Evolutionary conservation across 2,113 vertebrate genomes (phyloP).

Genomic region (Plecotus auritus): DNA sequence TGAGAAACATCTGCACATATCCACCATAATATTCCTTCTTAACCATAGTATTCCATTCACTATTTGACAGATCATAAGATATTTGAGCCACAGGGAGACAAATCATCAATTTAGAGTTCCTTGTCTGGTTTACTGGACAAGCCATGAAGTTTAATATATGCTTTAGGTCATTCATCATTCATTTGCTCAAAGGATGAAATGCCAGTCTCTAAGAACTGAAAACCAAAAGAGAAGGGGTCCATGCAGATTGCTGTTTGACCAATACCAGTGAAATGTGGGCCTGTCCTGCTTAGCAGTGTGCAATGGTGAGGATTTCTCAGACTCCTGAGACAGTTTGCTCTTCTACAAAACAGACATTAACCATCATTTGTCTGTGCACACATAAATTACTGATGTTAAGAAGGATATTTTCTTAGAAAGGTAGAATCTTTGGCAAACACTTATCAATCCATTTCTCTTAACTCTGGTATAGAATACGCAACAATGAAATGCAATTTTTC

Average conservation of each 20-base stretch:
- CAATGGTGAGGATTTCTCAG: background rate
- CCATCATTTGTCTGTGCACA: background rate
- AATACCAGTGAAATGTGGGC: background rate
- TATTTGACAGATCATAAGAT: background rate
- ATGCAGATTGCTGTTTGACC: accelerated
- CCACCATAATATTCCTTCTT: background rate
- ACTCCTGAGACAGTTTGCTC: background rate
- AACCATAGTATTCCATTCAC: background rate
- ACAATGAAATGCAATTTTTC: background rate
- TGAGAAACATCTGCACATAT: background rate
- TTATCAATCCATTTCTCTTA: background rate
- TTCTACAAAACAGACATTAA: background rate
- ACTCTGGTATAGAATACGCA: background rate
- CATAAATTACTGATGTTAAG: background rate
- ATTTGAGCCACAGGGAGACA: background rate
- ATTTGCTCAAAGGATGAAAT: background rate
- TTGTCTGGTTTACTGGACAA: background rate
- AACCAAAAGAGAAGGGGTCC: background rate
- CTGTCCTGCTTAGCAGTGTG: background rate
- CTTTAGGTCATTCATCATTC: background rate
- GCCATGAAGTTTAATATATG: background rate
- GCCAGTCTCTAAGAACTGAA: background rate
- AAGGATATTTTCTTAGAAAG: background rate
- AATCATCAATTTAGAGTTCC: background rate
- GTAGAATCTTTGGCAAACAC: background rate